Base-by-base conservation (phyloP, 2,797 vertebrate species). In the Aldrovandia affinis region DNA sequence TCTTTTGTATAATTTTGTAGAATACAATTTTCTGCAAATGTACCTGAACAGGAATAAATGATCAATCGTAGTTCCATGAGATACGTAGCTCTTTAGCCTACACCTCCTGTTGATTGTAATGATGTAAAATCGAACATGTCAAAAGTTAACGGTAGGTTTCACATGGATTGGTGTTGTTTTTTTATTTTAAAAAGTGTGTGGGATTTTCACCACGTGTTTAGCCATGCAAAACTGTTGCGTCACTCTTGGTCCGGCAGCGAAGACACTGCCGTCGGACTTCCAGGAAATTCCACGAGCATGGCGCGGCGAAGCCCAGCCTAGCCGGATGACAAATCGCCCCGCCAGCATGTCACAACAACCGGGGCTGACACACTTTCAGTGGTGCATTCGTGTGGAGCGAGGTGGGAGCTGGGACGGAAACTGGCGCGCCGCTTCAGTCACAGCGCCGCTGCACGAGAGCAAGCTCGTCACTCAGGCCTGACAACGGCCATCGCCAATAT, bases 241-340 rank as follows among this genome's bases (percentile, higher is more conserved):
- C 9, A 36, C 39, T 81, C 14, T 36, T 30, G 59, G 25, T 44
- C 42, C n/a, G 59, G 57, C 80, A 44, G n/a, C 25, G 15, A 81
- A 68, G 57, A 42, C 39, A 47, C 15, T 9, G 39, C 18, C 82
- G 18, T 57, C 22, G 18, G n/a, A 33, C 59, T 57, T 61, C 15
- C 42, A 83, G 36, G 82, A 73, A 83, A 61, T 83, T 83, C 83
- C 83, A 50, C 55, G 33, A 33, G 20, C 57, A 28, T 65, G 42
- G 55, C 59, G n/a, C 39, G 10, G 25, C 42, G 33, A 57, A 39
- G 30, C 36, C n/a, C 33, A 39, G 33, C 55, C 15, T 25, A 57
- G 52, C 52, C 78, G 33, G 18, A 59, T 81, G 36, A 81, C 54
- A 81, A 22, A 36, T 61, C 54, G 55, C 79, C 30, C 30, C 52